These are phyloP conservation scores for Drosophila parthenogenetica DNA, from an alignment of 2,888 invertebrate species.

Conservation along the genomic window DNA sequence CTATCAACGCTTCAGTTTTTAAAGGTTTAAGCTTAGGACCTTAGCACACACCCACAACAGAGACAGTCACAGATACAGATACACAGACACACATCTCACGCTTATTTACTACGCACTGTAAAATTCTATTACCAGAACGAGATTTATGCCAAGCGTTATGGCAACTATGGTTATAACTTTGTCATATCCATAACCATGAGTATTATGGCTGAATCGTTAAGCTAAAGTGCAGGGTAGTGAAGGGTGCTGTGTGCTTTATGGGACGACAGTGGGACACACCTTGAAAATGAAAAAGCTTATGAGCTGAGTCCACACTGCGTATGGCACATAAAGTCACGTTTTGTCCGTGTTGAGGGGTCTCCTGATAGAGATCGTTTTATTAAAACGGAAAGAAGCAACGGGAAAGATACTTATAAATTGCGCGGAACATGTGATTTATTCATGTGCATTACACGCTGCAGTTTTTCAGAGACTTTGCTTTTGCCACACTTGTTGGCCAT, in stretches of 20 bases:
- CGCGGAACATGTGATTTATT: slow-evolving; percentile 7
- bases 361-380: slow-evolving; percentile 39
- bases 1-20: not conserved
- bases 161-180: slow-evolving; percentile 36
- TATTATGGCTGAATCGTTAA: slow-evolving; percentile 20
- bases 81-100: slow-evolving; percentile 24
- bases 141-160: slow-evolving; percentile 64
- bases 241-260: slow-evolving; percentile 14
- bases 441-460: slow-evolving; percentile 26
- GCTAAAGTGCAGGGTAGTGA: slow-evolving; percentile 7
- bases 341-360: slow-evolving; percentile 30
- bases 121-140: slow-evolving; percentile 61
- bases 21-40: slow-evolving; percentile 6
- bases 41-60: slow-evolving; percentile 12
- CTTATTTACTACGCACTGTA: slow-evolving; percentile 63
- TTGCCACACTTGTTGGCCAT: slow-evolving; percentile 28
- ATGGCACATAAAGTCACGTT: slow-evolving; percentile 67
- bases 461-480: slow-evolving; percentile 8
- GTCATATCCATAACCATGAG: slow-evolving; percentile 36
- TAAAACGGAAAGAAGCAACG: not conserved
- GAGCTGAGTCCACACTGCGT: slow-evolving; percentile 52
- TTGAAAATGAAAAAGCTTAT: slow-evolving; percentile 51
- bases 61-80: slow-evolving; percentile 8
- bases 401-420: slow-evolving; percentile 26
- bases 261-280: slow-evolving; percentile 61